These are phyloP conservation scores for Hippocampus kuda DNA, from an alignment of 2,797 vertebrate species.

Conservation along the genomic window DNA sequence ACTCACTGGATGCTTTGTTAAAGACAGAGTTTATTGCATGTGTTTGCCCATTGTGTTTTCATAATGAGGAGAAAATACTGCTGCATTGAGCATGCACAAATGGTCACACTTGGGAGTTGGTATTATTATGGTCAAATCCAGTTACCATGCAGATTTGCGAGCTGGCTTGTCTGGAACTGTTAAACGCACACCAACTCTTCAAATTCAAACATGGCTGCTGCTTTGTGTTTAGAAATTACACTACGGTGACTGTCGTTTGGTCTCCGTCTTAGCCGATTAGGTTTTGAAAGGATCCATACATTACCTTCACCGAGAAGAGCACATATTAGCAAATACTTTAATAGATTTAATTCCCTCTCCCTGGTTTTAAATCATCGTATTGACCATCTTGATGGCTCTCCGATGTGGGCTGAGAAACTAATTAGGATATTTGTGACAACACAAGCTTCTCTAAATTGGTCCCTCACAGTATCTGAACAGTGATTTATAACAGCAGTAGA, in stretches of 20 bases:
- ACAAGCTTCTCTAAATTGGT: constrained; percentile 23
- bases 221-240: neutral
- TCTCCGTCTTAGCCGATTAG: constrained; percentile 1
- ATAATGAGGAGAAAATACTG: neutral
- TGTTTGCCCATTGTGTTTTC: neutral
- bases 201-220: neutral
- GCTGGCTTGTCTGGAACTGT: neutral
- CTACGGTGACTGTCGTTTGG: neutral
- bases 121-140: neutral
- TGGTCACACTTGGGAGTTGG: neutral
- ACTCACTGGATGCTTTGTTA: neutral
- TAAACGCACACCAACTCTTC: neutral
- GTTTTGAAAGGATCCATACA: neutral
- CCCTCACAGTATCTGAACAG: constrained; percentile 32
- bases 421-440: constrained; percentile 34
- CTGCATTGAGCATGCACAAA: neutral
- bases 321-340: constrained; percentile 3
- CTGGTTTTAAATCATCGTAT: constrained; percentile 13
- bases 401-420: constrained; percentile 22
- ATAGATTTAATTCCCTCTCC: constrained; percentile 9
- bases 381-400: constrained; percentile 12
- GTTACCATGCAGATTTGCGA: neutral
- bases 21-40: neutral
- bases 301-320: neutral
- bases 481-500: constrained; percentile 29